Base-by-base conservation (phyloP, 2,888 invertebrate species). In the Endomychus coccineus region DNA sequence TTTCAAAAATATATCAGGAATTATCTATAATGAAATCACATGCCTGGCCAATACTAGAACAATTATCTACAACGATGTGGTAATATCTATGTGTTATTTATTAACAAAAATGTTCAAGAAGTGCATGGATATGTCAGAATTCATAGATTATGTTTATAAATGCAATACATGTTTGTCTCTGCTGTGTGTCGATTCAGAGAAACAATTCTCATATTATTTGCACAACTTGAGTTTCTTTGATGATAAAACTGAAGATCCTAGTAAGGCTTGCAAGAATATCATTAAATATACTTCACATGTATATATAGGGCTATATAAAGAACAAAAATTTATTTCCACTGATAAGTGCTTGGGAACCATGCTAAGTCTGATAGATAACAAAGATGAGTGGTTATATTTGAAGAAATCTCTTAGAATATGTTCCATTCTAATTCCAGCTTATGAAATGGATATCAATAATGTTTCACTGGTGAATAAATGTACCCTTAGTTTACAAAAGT, bases 331-430 rank as follows among this genome's bases (percentile, higher is more conserved):
- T 5, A 10, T 29, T 10, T 13, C 15, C 6, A 16, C 36, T 4
- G 9, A 17, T n/a, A 2, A 29, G 9, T 23, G 28, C 16, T 24
- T 36, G 10, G 2, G 13, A 16, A 22, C 23, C 5, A 16, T 29
- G 12, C 5, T 29, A 9, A 3, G 6, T 1, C 5, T 29, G 2
- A n/a, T 29, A 9, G 29, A 28, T n/a, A 23, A 16, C n/a, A 23
- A 17, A 9, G 17, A 24, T n/a, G 17, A 36, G 14, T 36, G 29
- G 23, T 6, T 6, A 7, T 23, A 21, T 29, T 15, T 29, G 9
- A 14, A 17, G 24, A 30, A 29, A 24, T 13, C 30, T n/a, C 24
- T 36, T n/a, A 23, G 22, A 3, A 29, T 36, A 14, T 36, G 36
- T 17, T 16, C 13, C n/a, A n/a, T n/a, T n/a, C n/a, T n/a, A n/a